Evolutionary conservation across 1,140 invertebrate genomes (phyloP).

Genomic region (Rhizoglyphus robini): DNA sequence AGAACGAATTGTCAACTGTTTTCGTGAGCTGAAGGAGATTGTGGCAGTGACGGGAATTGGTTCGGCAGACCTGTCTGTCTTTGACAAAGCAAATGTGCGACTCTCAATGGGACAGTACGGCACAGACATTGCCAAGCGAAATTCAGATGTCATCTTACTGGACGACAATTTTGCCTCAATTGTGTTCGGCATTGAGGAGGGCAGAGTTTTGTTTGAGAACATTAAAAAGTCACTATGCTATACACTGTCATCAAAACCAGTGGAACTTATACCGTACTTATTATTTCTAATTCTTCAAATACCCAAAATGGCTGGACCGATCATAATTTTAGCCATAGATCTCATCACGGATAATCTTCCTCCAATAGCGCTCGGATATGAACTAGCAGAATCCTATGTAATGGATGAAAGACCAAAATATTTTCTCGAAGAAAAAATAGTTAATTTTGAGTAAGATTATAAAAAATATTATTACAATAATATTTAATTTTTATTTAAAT

Average conservation of each 20-base stretch:
- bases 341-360: not conserved
- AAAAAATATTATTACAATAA: slow-evolving; percentile 99
- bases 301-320: slow-evolving; percentile 89
- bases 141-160: slow-evolving; percentile 51
- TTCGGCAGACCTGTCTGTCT: slow-evolving; percentile 65
- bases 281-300: slow-evolving; percentile 93
- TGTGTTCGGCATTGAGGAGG: slow-evolving; percentile 51
- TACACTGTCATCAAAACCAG: slow-evolving; percentile 96
- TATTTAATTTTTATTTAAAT: slow-evolving; percentile 82
- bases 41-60: slow-evolving; percentile 70
- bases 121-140: slow-evolving; percentile 46
- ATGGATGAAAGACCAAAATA: slow-evolving; percentile 97
- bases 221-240: slow-evolving; percentile 99
- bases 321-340: slow-evolving; percentile 55
- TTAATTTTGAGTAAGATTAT: slow-evolving; percentile 84
- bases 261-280: slow-evolving; percentile 97
- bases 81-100: slow-evolving; percentile 68
- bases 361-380: not conserved
- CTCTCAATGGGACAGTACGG: slow-evolving; percentile 38
- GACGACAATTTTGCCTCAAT: slow-evolving; percentile 57
- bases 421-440: slow-evolving; percentile 94
- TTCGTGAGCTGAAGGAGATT: slow-evolving; percentile 55
- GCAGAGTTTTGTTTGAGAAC: slow-evolving; percentile 94
- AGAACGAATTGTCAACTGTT: slow-evolving; percentile 63
- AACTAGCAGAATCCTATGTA: not conserved